Base-by-base conservation (phyloP, 2,113 vertebrate species). In the Microcebus tavaratra region DNA sequence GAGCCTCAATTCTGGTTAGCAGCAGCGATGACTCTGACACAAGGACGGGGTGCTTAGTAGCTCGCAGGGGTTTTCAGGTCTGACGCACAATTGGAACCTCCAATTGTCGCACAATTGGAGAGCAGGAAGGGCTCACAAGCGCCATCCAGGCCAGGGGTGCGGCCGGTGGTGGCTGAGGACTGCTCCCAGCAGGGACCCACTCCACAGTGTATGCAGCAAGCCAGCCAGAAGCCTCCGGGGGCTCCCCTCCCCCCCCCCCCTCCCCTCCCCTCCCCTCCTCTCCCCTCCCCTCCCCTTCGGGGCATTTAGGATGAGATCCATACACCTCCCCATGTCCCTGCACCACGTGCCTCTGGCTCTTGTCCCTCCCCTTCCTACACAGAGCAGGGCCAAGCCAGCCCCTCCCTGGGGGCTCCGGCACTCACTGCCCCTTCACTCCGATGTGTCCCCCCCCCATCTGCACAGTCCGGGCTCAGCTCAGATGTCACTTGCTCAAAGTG, bases 161-260 rank as follows among this genome's bases (percentile, higher is more conserved):
- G 20, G 10, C 61, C 57, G 5, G 1, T 25, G 1, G 3, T 1
- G 42, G 42, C 5, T 42, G 42, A 1, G 11, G 61, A 8, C 20
- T 6, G 20, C 42, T 61, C 65, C 31, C 36, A 53, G 90, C 31
- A 39, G 13, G 11, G 55, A 68, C 21, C 8, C 8, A 20, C 63
- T 75, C 61, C 9, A 7, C 31, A 20, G 57, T 1, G 10, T 34
- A 8, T 14, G 23, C 78, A 73, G 78, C 12, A 9, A 20, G 2
- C 1, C 4, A 27, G 0, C 10, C 17, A 3, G 68, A 53, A 55
- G 8, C 57, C 48, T 80, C 53, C 6, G 13, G 39, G 1, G 45
- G n/a, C 48, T 67, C 27, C 72, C 5, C 8, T 79, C 5, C 42
- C 42, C 5, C 42, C 42, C 42, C 6, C 42, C 42, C 6, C 5